Base-by-base conservation (phyloP, 2,113 vertebrate species). In the Formicarius rufipectus region DNA sequence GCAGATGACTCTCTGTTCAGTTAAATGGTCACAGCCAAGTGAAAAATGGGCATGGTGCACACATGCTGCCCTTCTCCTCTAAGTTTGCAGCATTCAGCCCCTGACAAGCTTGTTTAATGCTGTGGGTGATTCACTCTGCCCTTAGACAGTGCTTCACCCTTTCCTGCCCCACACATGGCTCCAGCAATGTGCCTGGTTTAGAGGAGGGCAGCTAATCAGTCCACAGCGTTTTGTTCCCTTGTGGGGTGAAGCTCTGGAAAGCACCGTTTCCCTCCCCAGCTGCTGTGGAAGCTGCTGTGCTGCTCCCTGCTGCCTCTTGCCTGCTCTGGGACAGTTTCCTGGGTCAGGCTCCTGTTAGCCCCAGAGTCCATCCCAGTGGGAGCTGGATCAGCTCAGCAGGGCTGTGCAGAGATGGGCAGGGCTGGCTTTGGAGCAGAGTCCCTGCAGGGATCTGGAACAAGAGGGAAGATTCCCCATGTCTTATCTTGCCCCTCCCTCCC, bases 1-100 rank as follows among this genome's bases (percentile, higher is more conserved):
- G 76, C 80, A 87, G 93, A 92, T 95, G 84, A 93, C 56, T 96
- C 52, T 78, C 53, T 93, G 93, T 89, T 93, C 95, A 89, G 89
- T 91, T 93, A 87, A 96, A 84, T 93, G 94, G 91, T 68, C 89
- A 75, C 47, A 89, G 91, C 68, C 80, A 78, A 27, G 56, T 45
- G 91, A 87, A 47, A 87, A 84, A 75, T 45, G 73, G 72, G 60
- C 3, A 1, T 68, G 86, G 76, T 78, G 83, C 76, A 28, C 11
- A 12, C 47, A 33, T 5, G 72, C 79, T 86, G 55, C 79, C 71
- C 59, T 55, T 13, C 62, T 56, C 56, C 69, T 59, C 55, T 6
- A 33, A 75, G 83, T 67, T 37, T 81, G 86, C 42, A 50, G 14
- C 39, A 37, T 12, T 78, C 42, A 68, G 55, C 62, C 84, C 55